phyloP scores from a whole-genome alignment of 2,888 invertebrate genomes.

The Eristalis intricaria region DNA sequence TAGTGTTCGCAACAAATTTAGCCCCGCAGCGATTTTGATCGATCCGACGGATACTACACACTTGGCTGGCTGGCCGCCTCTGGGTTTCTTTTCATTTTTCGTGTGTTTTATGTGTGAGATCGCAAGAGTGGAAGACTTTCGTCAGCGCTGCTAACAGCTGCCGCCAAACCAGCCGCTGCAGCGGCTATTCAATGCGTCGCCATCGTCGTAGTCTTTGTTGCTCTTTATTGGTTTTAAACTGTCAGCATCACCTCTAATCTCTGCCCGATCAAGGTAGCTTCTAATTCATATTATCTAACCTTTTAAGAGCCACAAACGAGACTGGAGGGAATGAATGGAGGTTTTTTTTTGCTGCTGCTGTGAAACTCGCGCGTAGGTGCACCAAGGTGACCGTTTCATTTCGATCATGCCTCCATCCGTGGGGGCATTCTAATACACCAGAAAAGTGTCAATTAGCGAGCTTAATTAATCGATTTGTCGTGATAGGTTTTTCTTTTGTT shows the following conservation, averaged over 20 bases:
- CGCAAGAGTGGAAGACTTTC: constrained; percentile 52
- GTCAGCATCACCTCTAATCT: constrained; percentile 70
- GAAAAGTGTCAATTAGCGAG: constrained; percentile 64
- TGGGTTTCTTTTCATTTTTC: background rate
- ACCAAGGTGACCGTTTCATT: constrained; percentile 43
- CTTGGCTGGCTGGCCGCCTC: background rate
- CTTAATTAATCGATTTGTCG: constrained; percentile 55
- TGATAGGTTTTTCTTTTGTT: constrained; percentile 45
- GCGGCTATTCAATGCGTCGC: constrained; percentile 47
- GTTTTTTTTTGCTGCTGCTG: background rate
- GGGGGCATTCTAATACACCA: constrained; percentile 5
- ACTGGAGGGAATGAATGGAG: background rate
- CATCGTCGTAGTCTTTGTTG: background rate
- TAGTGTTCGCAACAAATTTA: constrained; percentile 59
- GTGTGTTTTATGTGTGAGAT: constrained; percentile 58
- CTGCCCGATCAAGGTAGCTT: constrained; percentile 69
- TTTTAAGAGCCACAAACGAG: constrained; percentile 39
- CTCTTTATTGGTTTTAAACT: constrained; percentile 69
- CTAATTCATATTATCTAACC: constrained; percentile 65
- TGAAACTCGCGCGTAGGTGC: constrained; percentile 54
- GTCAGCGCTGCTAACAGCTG: constrained; percentile 46
- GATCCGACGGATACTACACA: constrained; percentile 54
- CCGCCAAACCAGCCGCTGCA: background rate
- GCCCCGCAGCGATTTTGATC: constrained; percentile 69
- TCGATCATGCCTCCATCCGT: background rate